Conservation (phyloP, 2,888 invertebrate genomes). For the Cosmopolites sordidus region DNA sequence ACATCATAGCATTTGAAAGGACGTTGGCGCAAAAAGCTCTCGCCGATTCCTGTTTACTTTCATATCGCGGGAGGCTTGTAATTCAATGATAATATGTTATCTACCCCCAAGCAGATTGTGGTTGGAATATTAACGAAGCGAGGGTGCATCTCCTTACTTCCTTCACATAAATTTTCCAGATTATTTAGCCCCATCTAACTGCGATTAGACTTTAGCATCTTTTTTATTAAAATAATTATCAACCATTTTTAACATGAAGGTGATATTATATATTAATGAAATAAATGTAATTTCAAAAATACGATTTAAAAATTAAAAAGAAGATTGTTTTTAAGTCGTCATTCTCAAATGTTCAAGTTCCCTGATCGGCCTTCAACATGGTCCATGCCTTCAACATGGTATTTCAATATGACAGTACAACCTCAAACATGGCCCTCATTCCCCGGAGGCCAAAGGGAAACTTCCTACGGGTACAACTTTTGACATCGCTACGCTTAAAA, state of each 20-base stretch:
- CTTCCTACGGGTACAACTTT: too few species aligned
- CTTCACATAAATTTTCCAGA: conserved; percentile 37
- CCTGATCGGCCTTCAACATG: too few species aligned
- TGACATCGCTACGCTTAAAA: too few species aligned
- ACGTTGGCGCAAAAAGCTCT: conserved; percentile 3
- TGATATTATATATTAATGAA: neutral
- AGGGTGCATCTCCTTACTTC: conserved; percentile 36
- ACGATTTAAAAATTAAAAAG: too few species aligned
- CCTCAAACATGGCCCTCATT: too few species aligned
- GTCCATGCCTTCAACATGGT: too few species aligned
- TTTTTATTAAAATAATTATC: neutral
- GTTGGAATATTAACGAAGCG: conserved; percentile 39
- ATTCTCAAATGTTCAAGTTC: too few species aligned
- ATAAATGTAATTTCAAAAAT: neutral
- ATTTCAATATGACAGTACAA: too few species aligned
- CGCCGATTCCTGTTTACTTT: conserved; percentile 37
- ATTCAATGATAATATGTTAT: conserved; percentile 45
- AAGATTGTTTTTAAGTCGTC: too few species aligned
- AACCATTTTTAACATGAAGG: neutral
- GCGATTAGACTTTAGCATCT: neutral
- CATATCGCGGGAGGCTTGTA: conserved; percentile 39
- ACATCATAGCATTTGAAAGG: neutral
- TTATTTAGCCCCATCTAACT: conserved; percentile 29
- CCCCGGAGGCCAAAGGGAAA: too few species aligned
- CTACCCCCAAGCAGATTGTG: conserved; percentile 44